Percentiles rank a stretch among this genome's conserved stretches.
These are phyloP conservation scores for Ammodytes marinus DNA, from an alignment of 2,113 vertebrate species.

Conservation along the genomic window DNA sequence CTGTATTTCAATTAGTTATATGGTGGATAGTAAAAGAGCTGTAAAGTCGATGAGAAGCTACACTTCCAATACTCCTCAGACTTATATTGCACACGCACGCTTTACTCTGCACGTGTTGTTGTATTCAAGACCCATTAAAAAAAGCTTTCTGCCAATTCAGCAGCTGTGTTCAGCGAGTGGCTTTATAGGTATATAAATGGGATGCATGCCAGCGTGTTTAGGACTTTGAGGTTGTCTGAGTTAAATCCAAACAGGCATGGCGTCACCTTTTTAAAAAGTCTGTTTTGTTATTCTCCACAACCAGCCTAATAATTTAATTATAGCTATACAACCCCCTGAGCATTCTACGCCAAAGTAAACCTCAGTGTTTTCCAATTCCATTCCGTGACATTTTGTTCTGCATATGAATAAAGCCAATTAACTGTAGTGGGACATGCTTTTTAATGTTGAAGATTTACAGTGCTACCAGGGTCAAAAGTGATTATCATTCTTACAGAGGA, in stretches of 20 bases:
- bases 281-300: slow-evolving; percentile 49
- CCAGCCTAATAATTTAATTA: slow-evolving; percentile 44
- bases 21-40: slow-evolving; percentile 47
- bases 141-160: slow-evolving; percentile 63
- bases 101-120: slow-evolving; percentile 38
- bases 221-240: slow-evolving; percentile 45
- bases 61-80: slow-evolving; percentile 37
- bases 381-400: slow-evolving; percentile 20
- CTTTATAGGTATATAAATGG: slow-evolving; percentile 73
- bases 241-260: slow-evolving; percentile 50
- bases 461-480: neutral
- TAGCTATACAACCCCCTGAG: slow-evolving; percentile 44
- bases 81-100: slow-evolving; percentile 2
- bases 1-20: slow-evolving; percentile 58
- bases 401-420: slow-evolving; percentile 50
- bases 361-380: slow-evolving; percentile 34
- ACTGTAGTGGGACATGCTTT: slow-evolving; percentile 11
- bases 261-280: slow-evolving; percentile 48
- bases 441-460: slow-evolving; percentile 1
- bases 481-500: neutral
- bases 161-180: slow-evolving; percentile 65
- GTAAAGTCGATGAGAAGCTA: slow-evolving; percentile 61
- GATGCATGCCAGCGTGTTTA: slow-evolving; percentile 45
- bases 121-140: slow-evolving; percentile 54
- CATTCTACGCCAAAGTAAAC: slow-evolving; percentile 54